Conservation (phyloP, 2,113 vertebrate genomes). For the Axis porcinus region DNA sequence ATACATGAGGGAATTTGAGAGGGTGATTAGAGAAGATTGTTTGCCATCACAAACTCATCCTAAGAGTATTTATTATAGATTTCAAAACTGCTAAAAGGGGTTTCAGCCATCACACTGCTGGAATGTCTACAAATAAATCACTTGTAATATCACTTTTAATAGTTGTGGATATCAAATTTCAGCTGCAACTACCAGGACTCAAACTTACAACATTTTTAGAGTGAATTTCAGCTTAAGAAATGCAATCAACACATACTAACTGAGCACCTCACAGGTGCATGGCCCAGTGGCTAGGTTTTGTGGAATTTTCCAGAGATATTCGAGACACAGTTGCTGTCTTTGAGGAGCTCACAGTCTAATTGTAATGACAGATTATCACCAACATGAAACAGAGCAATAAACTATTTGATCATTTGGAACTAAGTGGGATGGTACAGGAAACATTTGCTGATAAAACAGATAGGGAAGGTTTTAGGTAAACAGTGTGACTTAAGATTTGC, state of each 20-base stretch:
- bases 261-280: not conserved
- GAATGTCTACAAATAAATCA: conserved; percentile 42
- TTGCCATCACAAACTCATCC: conserved; percentile 1
- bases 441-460: not conserved
- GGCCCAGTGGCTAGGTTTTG: not conserved
- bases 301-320: conserved; percentile 37
- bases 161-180: conserved; percentile 28
- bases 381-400: conserved; percentile 8
- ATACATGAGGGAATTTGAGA: not conserved
- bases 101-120: not conserved
- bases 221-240: conserved; percentile 39
- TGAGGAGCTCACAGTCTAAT: conserved; percentile 16
- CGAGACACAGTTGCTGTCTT: not conserved
- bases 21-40: not conserved
- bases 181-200: not conserved
- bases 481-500: not conserved
- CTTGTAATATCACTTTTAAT: conserved; percentile 23
- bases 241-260: not conserved
- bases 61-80: not conserved
- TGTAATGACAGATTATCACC: not conserved
- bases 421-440: not conserved
- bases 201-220: conserved; percentile 40
- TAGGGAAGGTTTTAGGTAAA: not conserved
- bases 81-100: conserved; percentile 24
- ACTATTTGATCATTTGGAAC: not conserved